Base-by-base conservation (phyloP, 2,113 vertebrate genomes). In the Ctenomys sociabilis region DNA sequence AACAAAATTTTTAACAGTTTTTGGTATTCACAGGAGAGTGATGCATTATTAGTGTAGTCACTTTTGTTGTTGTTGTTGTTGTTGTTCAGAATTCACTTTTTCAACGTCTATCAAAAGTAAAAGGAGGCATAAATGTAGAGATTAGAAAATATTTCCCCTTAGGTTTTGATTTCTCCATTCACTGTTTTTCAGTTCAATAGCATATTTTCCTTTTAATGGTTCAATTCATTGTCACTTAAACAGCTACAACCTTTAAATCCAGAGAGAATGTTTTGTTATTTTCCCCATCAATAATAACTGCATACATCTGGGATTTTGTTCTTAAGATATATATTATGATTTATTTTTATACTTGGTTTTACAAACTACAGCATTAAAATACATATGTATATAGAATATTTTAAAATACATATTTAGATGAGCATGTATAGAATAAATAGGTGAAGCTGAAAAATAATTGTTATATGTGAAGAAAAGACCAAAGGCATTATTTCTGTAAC, bases 221-320 rank as follows among this genome's bases (percentile, higher is more conserved):
- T 82, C 64, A 70, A 82, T 82, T 88, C 66, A 72, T 80, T 94
- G 57, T 77, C 68, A 22, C 28, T 94, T 85, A 17, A 91, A 95
- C 91, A 22, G 17, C 77, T 7, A 84, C 22, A 63, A 32, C 37
- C 32, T 85, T 40, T 49, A 85, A 70, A 85, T 82, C 19, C 43
- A 85, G 2, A 88, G 49, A 45, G 17, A 85, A 52, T 68, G 28
- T 75, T 88, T 87, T 78, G 35, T 72, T 85, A 78, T 88, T 91
- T 93, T 85, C 35, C 24, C 7, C 7, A 75, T 28, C 22, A 61
- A 45, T 17, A 88, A 37, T 77, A 88, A 72, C 17, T 37, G 0
- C 35, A 88, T 64, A 88, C 1, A 35, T 4, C 22, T 85, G 26
- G 17, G 0, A 14, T 61, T 19, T 86, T 13, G 6, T 90, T 91